Conservation (phyloP, 2,888 invertebrate genomes). For the Aleiodes leptofemur region DNA sequence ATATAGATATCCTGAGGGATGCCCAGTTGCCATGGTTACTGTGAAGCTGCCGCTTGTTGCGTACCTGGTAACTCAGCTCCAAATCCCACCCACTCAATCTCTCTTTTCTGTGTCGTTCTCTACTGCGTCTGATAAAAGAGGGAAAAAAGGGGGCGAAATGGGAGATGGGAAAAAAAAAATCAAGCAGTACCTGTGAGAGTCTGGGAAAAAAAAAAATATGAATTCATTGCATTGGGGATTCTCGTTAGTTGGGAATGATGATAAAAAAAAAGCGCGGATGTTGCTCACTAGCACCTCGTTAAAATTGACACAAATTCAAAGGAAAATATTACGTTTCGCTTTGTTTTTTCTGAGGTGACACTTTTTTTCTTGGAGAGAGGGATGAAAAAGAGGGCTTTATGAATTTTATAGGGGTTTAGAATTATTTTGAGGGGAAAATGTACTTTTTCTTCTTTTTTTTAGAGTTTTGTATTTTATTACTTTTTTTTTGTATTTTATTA, state of each 20-base stretch:
- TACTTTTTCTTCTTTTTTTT: no score
- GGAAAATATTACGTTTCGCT: slow-evolving; percentile 1
- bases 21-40: slow-evolving; percentile 59
- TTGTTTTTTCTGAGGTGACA: slow-evolving; percentile 17
- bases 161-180: not conserved
- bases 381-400: not conserved
- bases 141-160: not conserved
- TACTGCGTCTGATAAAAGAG: slow-evolving; percentile 12
- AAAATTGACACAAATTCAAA: slow-evolving; percentile 40
- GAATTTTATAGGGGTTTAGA: no score
- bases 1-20: slow-evolving; percentile 55
- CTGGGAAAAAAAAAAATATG: not conserved
- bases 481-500: no score
- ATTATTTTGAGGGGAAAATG: no score
- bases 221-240: not conserved
- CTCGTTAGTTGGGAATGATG: slow-evolving; percentile 10
- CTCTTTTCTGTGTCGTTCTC: slow-evolving; percentile 15
- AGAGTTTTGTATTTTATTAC: no score
- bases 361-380: not conserved
- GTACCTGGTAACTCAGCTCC: slow-evolving; percentile 53
- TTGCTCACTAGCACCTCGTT: slow-evolving; percentile 33
- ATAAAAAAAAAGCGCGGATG: slow-evolving; percentile 23
- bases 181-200: no score
- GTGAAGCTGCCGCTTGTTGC: slow-evolving; percentile 59
- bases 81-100: slow-evolving; percentile 30